phyloP scores from a whole-genome alignment of 2,797 vertebrate species.

The Mastacembelus armatus region DNA sequence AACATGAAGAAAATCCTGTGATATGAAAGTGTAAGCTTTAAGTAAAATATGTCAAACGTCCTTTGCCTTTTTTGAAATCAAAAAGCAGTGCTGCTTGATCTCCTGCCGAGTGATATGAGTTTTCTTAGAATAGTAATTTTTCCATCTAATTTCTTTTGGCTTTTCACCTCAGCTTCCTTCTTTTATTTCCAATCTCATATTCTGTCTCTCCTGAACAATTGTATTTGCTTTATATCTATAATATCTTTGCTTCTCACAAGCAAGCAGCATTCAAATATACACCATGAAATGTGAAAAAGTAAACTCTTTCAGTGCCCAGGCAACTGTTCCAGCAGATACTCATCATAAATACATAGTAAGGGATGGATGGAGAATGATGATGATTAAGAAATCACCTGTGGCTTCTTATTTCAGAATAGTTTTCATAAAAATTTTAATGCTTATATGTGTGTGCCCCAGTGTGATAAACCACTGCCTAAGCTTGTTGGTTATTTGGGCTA shows the following conservation, averaged over 20 bases:
- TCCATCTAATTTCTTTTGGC: constrained; percentile 46
- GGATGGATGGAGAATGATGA: constrained; percentile 18
- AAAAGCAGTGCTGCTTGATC: constrained; percentile 40
- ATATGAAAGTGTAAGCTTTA: constrained; percentile 25
- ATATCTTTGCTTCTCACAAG: constrained; percentile 34
- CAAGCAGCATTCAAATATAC: constrained; percentile 48
- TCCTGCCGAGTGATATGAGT: constrained; percentile 43
- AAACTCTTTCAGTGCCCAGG: not conserved
- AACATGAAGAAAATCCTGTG: constrained; percentile 5
- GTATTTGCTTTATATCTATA: constrained; percentile 46
- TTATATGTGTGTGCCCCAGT: constrained; percentile 16
- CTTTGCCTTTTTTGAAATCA: constrained; percentile 10
- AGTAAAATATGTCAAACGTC: constrained; percentile 46
- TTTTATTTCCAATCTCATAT: constrained; percentile 30
- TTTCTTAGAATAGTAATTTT: constrained; percentile 53
- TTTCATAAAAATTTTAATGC: constrained; percentile 20
- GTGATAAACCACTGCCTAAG: constrained; percentile 45
- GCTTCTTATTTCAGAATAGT: constrained; percentile 21
- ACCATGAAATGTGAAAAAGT: constrained; percentile 15
- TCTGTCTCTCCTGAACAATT: constrained; percentile 49
- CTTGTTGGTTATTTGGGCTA: constrained; percentile 45
- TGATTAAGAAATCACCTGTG: constrained; percentile 49
- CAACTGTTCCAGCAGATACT: constrained; percentile 14
- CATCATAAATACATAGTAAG: not conserved
- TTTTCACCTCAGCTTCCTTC: constrained; percentile 44